Evolutionary conservation across 2,113 vertebrate species (phyloP).

Genomic region (Anguilla rostrata): DNA sequence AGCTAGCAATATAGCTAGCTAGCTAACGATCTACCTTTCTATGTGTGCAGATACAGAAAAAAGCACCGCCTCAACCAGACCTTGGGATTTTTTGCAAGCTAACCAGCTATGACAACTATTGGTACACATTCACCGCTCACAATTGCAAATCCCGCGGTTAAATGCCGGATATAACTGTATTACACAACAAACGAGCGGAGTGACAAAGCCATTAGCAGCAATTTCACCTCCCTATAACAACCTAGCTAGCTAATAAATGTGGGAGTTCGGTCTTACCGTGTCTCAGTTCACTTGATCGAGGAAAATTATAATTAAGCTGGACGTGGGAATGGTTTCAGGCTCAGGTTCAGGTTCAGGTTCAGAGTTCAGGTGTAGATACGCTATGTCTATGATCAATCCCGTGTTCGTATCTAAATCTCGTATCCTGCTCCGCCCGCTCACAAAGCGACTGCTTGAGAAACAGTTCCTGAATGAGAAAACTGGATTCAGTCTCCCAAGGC

Average conservation of each 20-base stretch:
- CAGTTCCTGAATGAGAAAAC: conserved; percentile 59
- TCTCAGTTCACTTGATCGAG: not conserved
- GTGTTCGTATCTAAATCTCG: conserved; percentile 32
- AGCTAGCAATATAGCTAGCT: conserved; percentile 1
- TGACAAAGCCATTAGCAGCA: not conserved
- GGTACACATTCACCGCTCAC: not conserved
- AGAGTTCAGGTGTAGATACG: not conserved
- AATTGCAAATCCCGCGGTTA: not conserved
- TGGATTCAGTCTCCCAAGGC: conserved; percentile 39
- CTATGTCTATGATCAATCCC: conserved; percentile 28
- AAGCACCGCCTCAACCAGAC: not conserved
- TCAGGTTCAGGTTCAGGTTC: not conserved
- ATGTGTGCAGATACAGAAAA: not conserved
- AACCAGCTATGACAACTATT: not conserved
- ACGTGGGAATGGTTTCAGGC: not conserved
- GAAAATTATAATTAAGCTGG: conserved; percentile 7
- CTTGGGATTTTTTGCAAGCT: not conserved
- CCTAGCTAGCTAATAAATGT: not conserved
- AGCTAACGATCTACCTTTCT: not conserved
- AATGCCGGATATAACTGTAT: not conserved
- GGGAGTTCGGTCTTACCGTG: conserved; percentile 44
- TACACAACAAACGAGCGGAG: not conserved
- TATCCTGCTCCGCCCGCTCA: conserved; percentile 55
- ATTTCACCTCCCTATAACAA: not conserved
- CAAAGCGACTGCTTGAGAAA: conserved; percentile 44